These are phyloP conservation scores for Pseudanteris insignis DNA, from an alignment of 2,888 invertebrate genomes.

Conservation along the genomic window DNA sequence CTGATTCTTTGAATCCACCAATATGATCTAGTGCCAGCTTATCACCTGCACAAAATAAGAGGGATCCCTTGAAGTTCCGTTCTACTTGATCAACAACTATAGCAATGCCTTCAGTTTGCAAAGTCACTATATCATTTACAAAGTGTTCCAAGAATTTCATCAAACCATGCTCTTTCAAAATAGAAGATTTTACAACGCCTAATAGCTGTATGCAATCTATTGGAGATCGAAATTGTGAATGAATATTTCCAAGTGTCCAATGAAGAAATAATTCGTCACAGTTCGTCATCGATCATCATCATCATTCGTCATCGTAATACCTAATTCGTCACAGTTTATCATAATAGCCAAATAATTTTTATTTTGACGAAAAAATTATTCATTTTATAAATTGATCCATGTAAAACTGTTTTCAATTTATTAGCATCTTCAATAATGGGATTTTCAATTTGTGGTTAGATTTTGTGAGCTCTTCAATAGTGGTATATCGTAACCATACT, in stretches of 20 bases:
- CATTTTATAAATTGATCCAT: background rate
- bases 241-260: background rate
- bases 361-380: background rate
- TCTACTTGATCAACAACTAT: background rate
- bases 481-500: background rate
- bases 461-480: background rate
- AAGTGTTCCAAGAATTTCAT: background rate
- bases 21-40: too few species aligned
- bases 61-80: background rate
- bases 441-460: background rate
- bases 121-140: background rate
- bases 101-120: background rate
- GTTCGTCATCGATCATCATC: too few species aligned
- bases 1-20: slow-evolving; percentile 1
- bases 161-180: background rate
- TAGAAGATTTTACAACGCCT: background rate
- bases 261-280: too few species aligned
- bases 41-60: slow-evolving; percentile 1
- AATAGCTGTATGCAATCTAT: background rate
- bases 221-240: slow-evolving; percentile 1
- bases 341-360: background rate
- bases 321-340: background rate
- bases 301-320: background rate
- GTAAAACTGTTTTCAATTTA: background rate
- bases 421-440: background rate